Evolutionary conservation across 2,888 invertebrate genomes (phyloP).

Genomic region (Ethmia dodecea): DNA sequence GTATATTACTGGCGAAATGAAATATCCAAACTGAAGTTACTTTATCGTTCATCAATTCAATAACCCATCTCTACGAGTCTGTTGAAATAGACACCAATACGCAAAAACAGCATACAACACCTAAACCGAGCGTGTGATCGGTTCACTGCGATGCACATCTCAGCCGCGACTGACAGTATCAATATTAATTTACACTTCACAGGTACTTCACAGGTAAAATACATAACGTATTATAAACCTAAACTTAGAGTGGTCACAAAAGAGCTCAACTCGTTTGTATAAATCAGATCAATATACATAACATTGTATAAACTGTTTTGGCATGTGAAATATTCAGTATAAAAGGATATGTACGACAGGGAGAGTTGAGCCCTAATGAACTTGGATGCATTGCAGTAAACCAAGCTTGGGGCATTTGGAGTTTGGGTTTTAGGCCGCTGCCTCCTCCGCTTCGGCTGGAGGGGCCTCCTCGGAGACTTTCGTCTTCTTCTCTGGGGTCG

Average conservation of each 20-base stretch:
- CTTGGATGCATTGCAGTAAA: constrained; percentile 73
- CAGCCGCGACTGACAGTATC: constrained; percentile 50
- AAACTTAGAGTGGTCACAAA: constrained; percentile 61
- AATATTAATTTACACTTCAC: constrained; percentile 71
- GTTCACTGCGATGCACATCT: constrained; percentile 71
- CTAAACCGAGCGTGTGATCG: constrained; percentile 45
- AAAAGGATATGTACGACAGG: constrained; percentile 48
- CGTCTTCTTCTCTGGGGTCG: constrained; percentile 84
- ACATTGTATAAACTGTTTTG: constrained; percentile 43
- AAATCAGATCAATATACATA: constrained; percentile 40
- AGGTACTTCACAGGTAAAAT: constrained; percentile 75
- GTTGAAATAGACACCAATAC: constrained; percentile 61
- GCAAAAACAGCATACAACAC: constrained; percentile 66
- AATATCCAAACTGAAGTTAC: constrained; percentile 43
- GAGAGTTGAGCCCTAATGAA: constrained; percentile 67
- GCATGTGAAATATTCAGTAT: constrained; percentile 30
- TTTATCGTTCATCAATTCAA: constrained; percentile 51
- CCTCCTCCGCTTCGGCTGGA: constrained; percentile 77
- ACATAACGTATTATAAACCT: constrained; percentile 63
- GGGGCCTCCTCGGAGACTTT: constrained; percentile 80
- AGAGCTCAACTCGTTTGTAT: constrained; percentile 60
- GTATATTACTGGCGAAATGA: constrained; percentile 65
- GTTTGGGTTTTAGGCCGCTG: constrained; percentile 74
- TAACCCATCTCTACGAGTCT: constrained; percentile 51
- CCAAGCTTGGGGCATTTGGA: constrained; percentile 41